phyloP scores from a whole-genome alignment of 2,797 vertebrate species.

The Amniataba percoides region DNA sequence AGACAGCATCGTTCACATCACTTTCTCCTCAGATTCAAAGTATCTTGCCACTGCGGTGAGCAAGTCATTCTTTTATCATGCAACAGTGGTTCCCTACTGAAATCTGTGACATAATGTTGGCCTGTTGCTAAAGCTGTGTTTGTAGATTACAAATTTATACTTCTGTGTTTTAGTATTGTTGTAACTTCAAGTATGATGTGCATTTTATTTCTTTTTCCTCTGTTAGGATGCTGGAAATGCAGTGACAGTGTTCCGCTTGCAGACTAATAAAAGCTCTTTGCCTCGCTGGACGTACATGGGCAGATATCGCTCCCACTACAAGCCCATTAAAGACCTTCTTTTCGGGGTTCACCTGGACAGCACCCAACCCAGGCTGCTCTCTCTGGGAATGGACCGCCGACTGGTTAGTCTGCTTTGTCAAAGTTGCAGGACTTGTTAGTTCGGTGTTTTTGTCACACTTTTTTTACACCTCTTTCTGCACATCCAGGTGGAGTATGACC shows the following conservation, averaged over 20 bases:
- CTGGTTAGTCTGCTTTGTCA: constrained; percentile 83
- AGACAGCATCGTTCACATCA: constrained; percentile 87
- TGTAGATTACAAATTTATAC: background rate
- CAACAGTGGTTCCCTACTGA: background rate
- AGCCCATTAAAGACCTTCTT: constrained; percentile 89
- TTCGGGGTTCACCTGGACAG: constrained; percentile 91
- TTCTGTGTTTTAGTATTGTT: background rate
- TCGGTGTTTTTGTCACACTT: background rate
- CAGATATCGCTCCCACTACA: constrained; percentile 90
- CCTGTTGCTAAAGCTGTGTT: background rate
- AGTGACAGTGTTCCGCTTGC: constrained; percentile 86
- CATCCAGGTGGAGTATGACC: constrained; percentile 93
- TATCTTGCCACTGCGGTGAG: constrained; percentile 95
- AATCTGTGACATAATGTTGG: constrained; percentile 11
- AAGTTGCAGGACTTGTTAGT: background rate
- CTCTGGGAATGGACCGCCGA: constrained; percentile 90
- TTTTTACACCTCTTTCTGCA: constrained; percentile 22
- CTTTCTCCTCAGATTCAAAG: constrained; percentile 91
- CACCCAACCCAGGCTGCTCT: constrained; percentile 88
- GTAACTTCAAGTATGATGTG: background rate
- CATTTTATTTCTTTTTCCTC: constrained; percentile 4
- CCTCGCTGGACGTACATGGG: constrained; percentile 88
- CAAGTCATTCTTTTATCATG: constrained; percentile 8
- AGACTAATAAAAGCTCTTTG: constrained; percentile 31
- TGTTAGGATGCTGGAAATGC: constrained; percentile 88